A percentile compares a stretch with the other conserved stretches of the same genome.
Conservation (phyloP, 2,113 vertebrate genomes). For the Lontra canadensis region DNA sequence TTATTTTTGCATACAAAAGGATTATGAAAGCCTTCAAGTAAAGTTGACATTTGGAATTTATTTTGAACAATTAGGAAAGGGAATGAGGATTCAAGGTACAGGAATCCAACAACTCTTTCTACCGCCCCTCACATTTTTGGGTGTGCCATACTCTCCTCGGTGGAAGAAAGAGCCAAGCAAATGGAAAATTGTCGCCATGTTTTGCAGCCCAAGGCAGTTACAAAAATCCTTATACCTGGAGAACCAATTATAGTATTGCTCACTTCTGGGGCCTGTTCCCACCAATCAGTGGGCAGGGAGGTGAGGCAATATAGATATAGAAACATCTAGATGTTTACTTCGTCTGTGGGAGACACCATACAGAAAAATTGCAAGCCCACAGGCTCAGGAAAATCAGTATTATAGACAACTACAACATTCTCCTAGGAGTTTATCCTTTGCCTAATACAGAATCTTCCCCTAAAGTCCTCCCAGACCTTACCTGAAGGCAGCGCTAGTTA, state of each 20-base stretch:
- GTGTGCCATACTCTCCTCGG: neutral
- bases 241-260: neutral
- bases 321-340: neutral
- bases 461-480: neutral
- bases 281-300: neutral
- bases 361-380: neutral
- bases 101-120: neutral
- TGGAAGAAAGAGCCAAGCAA: neutral
- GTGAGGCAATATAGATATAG: neutral
- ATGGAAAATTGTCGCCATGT: neutral
- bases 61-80: neutral
- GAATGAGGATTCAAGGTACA: neutral
- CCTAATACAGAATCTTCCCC: neutral
- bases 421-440: neutral
- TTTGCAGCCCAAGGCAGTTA: neutral
- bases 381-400: neutral
- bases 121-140: neutral
- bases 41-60: constrained; percentile 17
- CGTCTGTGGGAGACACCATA: neutral
- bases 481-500: neutral
- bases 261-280: neutral
- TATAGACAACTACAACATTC: neutral
- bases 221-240: neutral
- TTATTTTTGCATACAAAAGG: neutral
- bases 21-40: neutral